These are phyloP conservation scores for Catharus bicknelli DNA, from an alignment of 2,113 vertebrate genomes.

Conservation along the genomic window DNA sequence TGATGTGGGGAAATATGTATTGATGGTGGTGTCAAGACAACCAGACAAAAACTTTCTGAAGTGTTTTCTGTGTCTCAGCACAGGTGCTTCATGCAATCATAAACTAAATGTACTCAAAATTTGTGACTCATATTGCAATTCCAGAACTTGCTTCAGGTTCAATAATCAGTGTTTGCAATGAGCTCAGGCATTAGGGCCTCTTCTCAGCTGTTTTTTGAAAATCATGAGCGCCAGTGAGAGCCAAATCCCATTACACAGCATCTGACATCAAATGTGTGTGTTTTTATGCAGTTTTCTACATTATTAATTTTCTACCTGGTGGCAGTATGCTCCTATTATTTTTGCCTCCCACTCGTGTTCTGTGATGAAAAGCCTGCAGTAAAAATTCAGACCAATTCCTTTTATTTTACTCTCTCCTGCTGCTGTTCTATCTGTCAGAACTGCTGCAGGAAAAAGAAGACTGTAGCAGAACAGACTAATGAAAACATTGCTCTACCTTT, in stretches of 20 bases:
- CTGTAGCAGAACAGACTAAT: neutral
- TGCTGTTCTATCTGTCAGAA: constrained; percentile 21
- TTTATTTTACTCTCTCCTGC: constrained; percentile 28
- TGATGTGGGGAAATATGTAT: neutral
- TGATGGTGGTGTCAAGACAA: neutral
- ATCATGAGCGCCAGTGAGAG: neutral
- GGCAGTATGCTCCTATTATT: constrained; percentile 15
- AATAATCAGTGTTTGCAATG: neutral
- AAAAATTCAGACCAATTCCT: constrained; percentile 22
- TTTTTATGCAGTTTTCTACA: neutral
- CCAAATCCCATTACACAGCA: constrained; percentile 3
- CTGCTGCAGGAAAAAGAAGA: constrained; percentile 8
- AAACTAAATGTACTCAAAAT: neutral
- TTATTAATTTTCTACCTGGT: constrained; percentile 42
- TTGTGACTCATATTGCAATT: neutral
- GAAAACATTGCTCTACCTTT: constrained; percentile 3
- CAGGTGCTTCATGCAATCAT: neutral
- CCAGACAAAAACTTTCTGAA: neutral
- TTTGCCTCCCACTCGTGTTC: constrained; percentile 31
- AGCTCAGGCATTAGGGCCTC: neutral
- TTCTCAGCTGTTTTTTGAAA: neutral
- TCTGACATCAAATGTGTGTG: neutral
- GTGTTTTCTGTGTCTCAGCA: neutral
- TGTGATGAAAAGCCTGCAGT: constrained; percentile 27
- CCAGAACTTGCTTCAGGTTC: neutral